Percentiles rank a stretch among this genome's conserved stretches.
These are phyloP conservation scores for Petroica traversi DNA, from an alignment of 2,113 vertebrate genomes.

Conservation along the genomic window DNA sequence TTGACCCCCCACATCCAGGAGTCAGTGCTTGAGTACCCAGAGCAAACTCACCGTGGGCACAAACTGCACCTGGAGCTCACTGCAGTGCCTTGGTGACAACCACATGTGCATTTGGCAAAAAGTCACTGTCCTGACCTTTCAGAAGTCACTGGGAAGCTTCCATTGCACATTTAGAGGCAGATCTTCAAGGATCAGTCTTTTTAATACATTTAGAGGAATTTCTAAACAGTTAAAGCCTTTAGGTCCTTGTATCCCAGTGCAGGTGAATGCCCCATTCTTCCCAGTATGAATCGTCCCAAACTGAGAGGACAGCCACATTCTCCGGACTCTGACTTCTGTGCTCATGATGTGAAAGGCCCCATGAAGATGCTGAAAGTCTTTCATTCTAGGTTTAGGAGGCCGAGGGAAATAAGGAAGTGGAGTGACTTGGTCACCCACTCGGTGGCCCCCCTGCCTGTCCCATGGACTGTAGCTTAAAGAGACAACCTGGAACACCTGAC, in stretches of 20 bases:
- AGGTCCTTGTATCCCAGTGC: neutral
- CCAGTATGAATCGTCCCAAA: neutral
- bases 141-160: neutral
- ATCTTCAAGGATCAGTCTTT: neutral
- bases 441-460: neutral
- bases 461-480: neutral
- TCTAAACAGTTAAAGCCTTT: neutral
- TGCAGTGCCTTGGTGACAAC: rapidly evolving
- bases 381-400: neutral
- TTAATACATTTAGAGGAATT: neutral
- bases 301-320: neutral
- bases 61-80: neutral
- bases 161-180: neutral
- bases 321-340: neutral
- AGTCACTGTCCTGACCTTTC: neutral
- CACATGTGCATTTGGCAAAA: rapidly evolving
- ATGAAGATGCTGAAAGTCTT: neutral
- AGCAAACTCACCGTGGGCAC: neutral
- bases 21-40: neutral
- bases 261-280: neutral
- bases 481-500: neutral
- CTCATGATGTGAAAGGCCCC: neutral
- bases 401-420: neutral
- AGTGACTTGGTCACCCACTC: neutral
- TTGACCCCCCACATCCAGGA: neutral